Evolutionary conservation across 2,888 invertebrate species (phyloP), one percentile per base, ranked within the genome.

Genomic region (Hypena proboscidalis): DNA sequence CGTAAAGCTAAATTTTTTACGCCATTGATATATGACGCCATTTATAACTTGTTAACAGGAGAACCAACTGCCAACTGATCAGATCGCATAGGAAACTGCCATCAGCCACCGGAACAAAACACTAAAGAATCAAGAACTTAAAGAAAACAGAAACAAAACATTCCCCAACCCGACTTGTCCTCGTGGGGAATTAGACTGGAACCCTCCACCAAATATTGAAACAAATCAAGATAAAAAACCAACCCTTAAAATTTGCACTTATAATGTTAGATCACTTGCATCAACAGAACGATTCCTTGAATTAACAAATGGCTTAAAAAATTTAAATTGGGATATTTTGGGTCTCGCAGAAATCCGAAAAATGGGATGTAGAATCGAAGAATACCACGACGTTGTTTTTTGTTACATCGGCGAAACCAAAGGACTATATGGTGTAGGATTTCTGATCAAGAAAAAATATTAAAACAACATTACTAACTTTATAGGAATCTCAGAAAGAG

Each of bases 291-390:
- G 23, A 29, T 38, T 25, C 2, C 4, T 50, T 3, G 41, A 47
- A 33, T n/a, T 55, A n/a, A 41, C 5, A 4, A 2, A 36, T 9
- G 29, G 40, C 3, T 4, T 54, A n/a, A 2, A 38, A 38, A 38
- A 54, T 0, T 47, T 53, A 8, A 45, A 54, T 6, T 19, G n/a
- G 0, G 54, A 58, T 9, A 53, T 58, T 25, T 10, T 58, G 0
- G 56, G 54, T 2, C 10, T 58, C 2, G 33, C 54, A 2, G 52
- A 60, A 41, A 23, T 52, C 2, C 14, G 48, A 41, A 41, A 33
- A 51, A 38, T 35, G 14, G 57, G 54, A 0, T 36, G 22, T 13
- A 5, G 4, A 1, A 58, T 59, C 3, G 49, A 54, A 37, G 56
- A 63, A 26, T 11, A 49, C 19, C 10, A 36, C 1, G 10, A 48